These are phyloP conservation scores for Cuculus canorus DNA, from an alignment of 2,797 vertebrate genomes.

Conservation along the genomic window DNA sequence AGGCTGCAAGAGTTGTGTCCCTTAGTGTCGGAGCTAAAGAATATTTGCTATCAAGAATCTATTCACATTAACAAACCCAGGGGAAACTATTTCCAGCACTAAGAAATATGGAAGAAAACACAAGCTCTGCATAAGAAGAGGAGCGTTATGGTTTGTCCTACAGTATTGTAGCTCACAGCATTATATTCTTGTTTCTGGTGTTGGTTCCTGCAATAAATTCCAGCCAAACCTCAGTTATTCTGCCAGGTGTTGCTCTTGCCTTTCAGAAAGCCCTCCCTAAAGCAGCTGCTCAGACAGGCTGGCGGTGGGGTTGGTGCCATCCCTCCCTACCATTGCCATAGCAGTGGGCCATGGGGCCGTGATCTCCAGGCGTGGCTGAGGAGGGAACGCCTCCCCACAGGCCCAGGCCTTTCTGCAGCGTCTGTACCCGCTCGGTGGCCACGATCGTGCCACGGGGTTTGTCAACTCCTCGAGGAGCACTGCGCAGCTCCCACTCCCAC, in stretches of 20 bases:
- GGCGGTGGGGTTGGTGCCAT: background rate
- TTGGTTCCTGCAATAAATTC: background rate
- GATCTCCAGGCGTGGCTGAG: background rate
- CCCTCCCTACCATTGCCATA: no score
- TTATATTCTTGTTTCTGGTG: background rate
- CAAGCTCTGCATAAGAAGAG: no score
- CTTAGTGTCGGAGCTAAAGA: background rate
- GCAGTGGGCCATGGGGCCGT: fast-evolving
- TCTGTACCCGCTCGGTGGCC: no score
- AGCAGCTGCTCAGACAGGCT: background rate
- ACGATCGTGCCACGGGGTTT: background rate
- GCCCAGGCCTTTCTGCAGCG: no score
- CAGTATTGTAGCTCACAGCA: background rate
- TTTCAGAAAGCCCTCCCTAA: background rate
- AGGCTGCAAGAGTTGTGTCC: background rate
- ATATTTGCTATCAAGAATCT: background rate
- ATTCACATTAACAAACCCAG: background rate
- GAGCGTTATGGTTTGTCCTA: background rate
- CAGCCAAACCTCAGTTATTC: background rate
- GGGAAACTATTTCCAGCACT: background rate
- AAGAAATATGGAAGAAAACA: background rate
- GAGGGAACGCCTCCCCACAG: background rate
- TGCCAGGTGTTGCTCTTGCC: background rate
- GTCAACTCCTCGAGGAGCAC: background rate
- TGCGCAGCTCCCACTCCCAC: background rate